These are phyloP conservation scores for Amblyjoppa proteus DNA, from an alignment of 2,888 invertebrate species.

Conservation along the genomic window DNA sequence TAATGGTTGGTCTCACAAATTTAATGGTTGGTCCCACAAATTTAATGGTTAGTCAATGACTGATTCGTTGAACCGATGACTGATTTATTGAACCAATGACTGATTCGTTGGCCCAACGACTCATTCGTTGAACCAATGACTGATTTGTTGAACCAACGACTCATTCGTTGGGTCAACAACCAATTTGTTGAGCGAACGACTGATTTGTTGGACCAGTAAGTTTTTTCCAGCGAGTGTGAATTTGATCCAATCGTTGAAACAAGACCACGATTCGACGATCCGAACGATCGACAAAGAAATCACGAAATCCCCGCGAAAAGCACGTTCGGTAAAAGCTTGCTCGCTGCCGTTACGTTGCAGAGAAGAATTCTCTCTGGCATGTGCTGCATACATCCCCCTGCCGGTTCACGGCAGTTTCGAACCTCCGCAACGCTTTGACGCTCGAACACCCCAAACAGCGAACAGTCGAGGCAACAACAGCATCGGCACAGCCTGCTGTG, in stretches of 20 bases:
- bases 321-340: not conserved
- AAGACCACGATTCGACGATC: not conserved
- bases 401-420: slow-evolving; percentile 9
- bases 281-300: slow-evolving; percentile 7
- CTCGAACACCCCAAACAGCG: slow-evolving; percentile 21
- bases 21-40: no score
- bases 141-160: no score
- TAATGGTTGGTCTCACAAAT: no score
- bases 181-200: no score
- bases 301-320: not conserved
- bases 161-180: no score
- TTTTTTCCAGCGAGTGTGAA: not conserved
- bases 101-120: no score
- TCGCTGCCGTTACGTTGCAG: not conserved
- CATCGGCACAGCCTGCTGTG: slow-evolving; percentile 21
- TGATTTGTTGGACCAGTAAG: no score
- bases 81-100: no score
- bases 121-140: no score
- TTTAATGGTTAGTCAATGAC: no score
- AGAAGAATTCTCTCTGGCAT: not conserved
- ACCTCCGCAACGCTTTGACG: slow-evolving; percentile 29
- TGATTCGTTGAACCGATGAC: no score
- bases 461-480: slow-evolving; percentile 30
- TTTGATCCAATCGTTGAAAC: not conserved
- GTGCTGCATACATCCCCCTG: not conserved